A percentile compares a stretch with the other conserved stretches of the same genome.
Conservation (phyloP, 2,113 vertebrate species). For the Leptodactylus fuscus region DNA sequence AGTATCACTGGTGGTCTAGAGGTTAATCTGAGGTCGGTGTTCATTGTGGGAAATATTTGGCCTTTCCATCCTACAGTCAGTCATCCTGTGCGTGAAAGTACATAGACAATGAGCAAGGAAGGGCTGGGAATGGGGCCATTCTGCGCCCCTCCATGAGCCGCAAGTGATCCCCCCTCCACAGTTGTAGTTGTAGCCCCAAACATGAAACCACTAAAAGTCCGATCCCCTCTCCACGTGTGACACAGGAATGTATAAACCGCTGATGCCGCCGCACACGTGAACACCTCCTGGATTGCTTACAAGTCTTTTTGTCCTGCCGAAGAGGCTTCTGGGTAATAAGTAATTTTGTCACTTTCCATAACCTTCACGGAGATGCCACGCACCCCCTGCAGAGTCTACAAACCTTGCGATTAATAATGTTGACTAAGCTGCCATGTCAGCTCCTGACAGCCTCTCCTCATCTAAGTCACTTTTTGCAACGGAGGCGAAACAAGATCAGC, state of each 20-base stretch:
- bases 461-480: not conserved
- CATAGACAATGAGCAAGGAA: not conserved
- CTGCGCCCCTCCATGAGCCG: not conserved
- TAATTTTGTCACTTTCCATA: not conserved
- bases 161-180: not conserved
- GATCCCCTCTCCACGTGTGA: not conserved
- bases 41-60: not conserved
- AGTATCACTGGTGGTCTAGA: too few relatives aligned
- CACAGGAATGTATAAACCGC: not conserved
- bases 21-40: too few relatives aligned
- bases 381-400: not conserved
- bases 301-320: not conserved
- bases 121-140: not conserved
- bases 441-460: not conserved
- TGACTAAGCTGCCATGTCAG: not conserved
- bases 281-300: not conserved
- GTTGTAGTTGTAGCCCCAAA: not conserved
- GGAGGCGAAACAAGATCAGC: not conserved
- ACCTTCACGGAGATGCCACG: not conserved
- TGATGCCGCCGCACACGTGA: not conserved
- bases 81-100: not conserved
- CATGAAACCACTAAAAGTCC: not conserved
- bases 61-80: not conserved
- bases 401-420: not conserved
- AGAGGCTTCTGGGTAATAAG: constrained; percentile 37